Conservation (phyloP, 2,797 vertebrate species). For the Diglossa cyanea region DNA sequence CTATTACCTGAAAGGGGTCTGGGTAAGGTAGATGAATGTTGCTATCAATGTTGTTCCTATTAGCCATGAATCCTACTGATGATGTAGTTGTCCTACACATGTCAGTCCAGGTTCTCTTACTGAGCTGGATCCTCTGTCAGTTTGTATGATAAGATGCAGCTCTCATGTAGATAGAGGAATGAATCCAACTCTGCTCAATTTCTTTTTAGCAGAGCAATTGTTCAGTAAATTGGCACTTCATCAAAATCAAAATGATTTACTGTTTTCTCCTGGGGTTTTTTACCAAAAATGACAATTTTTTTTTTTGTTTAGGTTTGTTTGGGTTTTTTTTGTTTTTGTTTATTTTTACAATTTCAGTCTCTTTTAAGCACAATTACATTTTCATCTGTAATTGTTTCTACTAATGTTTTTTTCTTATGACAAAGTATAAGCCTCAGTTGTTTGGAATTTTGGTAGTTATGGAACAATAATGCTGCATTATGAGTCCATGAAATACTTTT, state of each 20-base stretch:
- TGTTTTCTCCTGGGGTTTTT: not conserved
- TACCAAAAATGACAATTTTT: not conserved
- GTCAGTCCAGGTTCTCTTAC: not conserved
- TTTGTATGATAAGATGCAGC: not conserved
- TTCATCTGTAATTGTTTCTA: not conserved
- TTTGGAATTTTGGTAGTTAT: not conserved
- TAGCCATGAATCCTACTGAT: not conserved
- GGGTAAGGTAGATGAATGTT: not conserved
- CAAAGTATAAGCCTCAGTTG: not conserved
- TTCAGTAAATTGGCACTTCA: not conserved
- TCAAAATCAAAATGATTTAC: not conserved
- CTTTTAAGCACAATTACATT: not conserved
- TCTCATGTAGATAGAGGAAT: not conserved
- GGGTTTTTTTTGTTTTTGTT: not conserved
- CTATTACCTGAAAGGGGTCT: not conserved
- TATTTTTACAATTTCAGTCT: not conserved
- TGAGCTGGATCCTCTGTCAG: not conserved
- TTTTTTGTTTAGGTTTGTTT: not conserved
- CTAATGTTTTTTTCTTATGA: not conserved
- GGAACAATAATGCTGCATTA: not conserved
- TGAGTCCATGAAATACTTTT: not conserved
- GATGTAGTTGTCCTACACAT: not conserved
- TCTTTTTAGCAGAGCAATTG: not conserved
- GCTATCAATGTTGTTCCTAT: not conserved
- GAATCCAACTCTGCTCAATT: not conserved